Percentiles rank a stretch among this genome's conserved stretches.
phyloP scores from a whole-genome alignment of 2,113 vertebrate species.

The Hepsetus odoe region DNA sequence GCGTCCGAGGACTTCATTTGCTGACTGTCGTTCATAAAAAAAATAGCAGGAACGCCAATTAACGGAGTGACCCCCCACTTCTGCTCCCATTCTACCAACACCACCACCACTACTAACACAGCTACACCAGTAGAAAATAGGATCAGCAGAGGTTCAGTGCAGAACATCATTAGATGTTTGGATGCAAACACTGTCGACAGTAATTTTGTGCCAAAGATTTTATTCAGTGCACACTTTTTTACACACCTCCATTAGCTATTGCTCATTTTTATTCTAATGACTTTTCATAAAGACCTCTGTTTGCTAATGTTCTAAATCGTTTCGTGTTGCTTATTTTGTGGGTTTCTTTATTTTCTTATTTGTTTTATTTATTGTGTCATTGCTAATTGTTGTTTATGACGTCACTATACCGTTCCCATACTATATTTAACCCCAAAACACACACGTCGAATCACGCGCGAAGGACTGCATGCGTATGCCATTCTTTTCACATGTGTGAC shows the following conservation, averaged over 20 bases:
- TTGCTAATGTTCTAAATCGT: background rate
- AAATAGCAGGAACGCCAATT: conserved; percentile 1
- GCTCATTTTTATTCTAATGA: background rate
- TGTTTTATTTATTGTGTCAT: background rate
- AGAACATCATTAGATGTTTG: background rate
- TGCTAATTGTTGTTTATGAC: background rate
- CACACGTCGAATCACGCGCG: no score
- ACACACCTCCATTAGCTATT: background rate
- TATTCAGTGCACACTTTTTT: background rate
- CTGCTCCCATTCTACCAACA: background rate
- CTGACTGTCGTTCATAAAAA: background rate
- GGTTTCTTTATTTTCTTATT: background rate
- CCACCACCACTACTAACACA: no score
- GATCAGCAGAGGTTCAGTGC: background rate
- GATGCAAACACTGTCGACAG: background rate
- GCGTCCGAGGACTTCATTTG: conserved; percentile 1
- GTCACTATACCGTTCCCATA: background rate
- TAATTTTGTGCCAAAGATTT: background rate
- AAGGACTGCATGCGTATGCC: no score
- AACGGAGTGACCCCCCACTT: background rate
- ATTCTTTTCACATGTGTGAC: no score
- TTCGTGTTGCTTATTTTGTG: background rate
- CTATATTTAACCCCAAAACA: no score
- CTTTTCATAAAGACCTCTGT: background rate
- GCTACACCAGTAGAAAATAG: background rate